phyloP scores from a whole-genome alignment of 2,888 invertebrate species.

The Thysanoteuthis rhombus region DNA sequence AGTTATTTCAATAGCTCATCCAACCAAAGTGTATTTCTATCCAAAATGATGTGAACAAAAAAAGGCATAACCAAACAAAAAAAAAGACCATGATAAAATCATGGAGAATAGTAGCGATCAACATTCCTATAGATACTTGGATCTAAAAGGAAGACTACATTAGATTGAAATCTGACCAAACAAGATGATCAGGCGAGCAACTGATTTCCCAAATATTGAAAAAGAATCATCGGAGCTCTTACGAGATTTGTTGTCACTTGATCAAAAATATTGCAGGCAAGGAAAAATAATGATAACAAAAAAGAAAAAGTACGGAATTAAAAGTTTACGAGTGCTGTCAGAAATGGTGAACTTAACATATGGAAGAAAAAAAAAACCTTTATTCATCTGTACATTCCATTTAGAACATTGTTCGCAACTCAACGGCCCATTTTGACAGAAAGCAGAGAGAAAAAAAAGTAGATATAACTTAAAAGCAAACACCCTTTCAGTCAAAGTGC shows the following conservation, averaged over 20 bases:
- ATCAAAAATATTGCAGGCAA: not conserved
- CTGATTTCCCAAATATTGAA: not conserved
- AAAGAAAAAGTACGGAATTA: not conserved
- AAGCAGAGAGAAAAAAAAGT: not conserved
- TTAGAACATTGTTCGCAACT: too few species aligned
- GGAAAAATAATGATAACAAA: not conserved
- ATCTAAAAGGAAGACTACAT: not conserved
- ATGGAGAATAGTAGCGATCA: not conserved
- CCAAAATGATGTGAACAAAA: not conserved
- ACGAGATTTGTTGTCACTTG: not conserved
- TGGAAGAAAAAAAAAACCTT: not conserved
- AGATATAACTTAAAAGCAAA: not conserved
- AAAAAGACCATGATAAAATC: not conserved
- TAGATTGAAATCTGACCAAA: not conserved
- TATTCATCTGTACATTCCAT: too few species aligned
- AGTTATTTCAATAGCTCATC: too few species aligned
- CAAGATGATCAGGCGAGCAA: not conserved
- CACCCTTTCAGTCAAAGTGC: not conserved
- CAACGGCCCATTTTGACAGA: not conserved
- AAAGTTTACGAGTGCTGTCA: not conserved
- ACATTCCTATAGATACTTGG: not conserved
- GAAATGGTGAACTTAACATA: not conserved
- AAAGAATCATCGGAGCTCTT: not conserved
- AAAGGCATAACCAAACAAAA: not conserved
- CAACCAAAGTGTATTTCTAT: too few species aligned